phyloP scores from a whole-genome alignment of 2,888 invertebrate species.

The Leucophora obtusa region DNA sequence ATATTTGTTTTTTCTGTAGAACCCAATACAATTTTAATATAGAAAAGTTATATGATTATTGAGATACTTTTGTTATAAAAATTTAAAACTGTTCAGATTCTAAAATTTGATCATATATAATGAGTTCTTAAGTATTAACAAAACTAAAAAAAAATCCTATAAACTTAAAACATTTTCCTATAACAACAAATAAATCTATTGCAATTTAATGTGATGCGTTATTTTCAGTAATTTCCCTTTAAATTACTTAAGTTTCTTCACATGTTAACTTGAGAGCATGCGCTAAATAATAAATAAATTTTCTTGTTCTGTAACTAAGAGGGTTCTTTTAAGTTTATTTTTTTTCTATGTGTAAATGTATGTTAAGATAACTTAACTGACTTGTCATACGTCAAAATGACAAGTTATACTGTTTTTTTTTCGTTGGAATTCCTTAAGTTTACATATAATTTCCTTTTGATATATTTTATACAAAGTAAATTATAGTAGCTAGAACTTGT shows the following conservation, averaged over 20 bases:
- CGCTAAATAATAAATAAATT: conserved; percentile 43
- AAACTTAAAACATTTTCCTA: neutral
- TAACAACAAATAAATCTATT: conserved; percentile 1
- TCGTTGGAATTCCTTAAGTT: conserved; percentile 7
- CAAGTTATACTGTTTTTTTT: conserved; percentile 16
- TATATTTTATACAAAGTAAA: conserved; percentile 25
- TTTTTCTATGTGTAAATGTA: conserved; percentile 21
- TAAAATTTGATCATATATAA: too few relatives aligned
- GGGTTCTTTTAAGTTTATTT: conserved; percentile 25
- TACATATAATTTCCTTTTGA: neutral
- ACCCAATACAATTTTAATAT: too few relatives aligned
- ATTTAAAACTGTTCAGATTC: too few relatives aligned
- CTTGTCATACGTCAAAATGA: conserved; percentile 49
- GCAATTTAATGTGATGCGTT: conserved; percentile 29
- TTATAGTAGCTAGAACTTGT: conserved; percentile 6
- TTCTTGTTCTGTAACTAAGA: conserved; percentile 57
- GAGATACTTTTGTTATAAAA: too few relatives aligned
- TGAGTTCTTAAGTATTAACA: too few relatives aligned
- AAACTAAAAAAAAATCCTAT: too few relatives aligned
- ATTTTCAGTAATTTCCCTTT: conserved; percentile 37
- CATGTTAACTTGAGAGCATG: conserved; percentile 49
- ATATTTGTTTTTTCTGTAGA: too few relatives aligned
- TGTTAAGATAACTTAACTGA: conserved; percentile 34
- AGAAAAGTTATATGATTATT: too few relatives aligned
- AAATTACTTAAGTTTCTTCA: conserved; percentile 41